A percentile compares a stretch with the other conserved stretches of the same genome.
Conservation (phyloP, 2,797 vertebrate genomes). For the Enteromius argenteus region DNA sequence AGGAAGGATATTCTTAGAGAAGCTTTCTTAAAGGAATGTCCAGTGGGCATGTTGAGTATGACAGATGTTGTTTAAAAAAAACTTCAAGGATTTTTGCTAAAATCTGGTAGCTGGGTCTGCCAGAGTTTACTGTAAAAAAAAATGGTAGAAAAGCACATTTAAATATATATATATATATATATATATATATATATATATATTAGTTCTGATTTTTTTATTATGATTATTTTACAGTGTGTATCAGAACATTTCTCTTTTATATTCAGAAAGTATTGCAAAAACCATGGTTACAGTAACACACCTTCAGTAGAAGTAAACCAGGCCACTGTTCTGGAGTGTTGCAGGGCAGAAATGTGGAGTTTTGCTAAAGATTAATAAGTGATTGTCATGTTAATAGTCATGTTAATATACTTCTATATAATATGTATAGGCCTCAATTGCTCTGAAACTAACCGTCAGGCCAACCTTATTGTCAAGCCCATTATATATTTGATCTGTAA, state of each 20-base stretch:
- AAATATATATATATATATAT: too few species aligned
- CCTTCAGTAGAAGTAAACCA: background rate
- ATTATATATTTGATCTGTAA: background rate
- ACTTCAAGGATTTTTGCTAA: background rate
- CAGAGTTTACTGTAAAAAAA: background rate
- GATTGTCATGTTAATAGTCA: background rate
- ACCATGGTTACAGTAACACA: background rate
- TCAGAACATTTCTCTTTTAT: background rate
- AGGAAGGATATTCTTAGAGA: background rate
- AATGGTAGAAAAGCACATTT: too few species aligned
- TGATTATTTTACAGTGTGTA: background rate
- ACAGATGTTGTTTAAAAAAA: background rate
- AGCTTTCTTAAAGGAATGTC: background rate
- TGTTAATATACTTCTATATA: background rate
- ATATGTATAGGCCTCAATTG: background rate
- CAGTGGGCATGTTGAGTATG: background rate
- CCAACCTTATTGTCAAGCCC: background rate
- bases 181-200: too few species aligned
- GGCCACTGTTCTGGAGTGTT: background rate
- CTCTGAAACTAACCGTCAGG: background rate
- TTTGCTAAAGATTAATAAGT: background rate
- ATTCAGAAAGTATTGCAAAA: background rate
- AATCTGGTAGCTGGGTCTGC: background rate
- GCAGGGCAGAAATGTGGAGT: background rate
- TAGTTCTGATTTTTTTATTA: too few species aligned